Conservation (phyloP, 1,140 invertebrate species). For the Dysdera silvatica region DNA sequence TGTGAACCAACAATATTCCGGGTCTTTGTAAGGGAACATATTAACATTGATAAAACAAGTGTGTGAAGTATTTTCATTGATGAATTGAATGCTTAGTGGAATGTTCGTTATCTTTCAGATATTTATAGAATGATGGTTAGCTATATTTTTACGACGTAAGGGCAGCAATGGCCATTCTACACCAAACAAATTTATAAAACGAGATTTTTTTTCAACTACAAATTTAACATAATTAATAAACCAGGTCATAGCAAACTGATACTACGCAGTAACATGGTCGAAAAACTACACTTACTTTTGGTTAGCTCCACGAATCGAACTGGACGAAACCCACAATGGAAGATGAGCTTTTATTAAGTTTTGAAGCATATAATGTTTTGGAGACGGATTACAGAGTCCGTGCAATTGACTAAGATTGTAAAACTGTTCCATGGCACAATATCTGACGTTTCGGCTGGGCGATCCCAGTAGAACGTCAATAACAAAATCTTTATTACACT, state of each 20-base stretch:
- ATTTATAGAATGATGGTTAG: too few relatives aligned
- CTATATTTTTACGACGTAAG: too few relatives aligned
- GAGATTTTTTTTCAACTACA: not conserved
- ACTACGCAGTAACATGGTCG: too few relatives aligned
- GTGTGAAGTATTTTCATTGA: too few relatives aligned
- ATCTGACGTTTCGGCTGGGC: constrained; percentile 43
- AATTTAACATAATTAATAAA: not conserved
- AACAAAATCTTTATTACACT: constrained; percentile 48
- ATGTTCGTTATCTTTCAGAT: too few relatives aligned
- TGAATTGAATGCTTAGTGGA: too few relatives aligned
- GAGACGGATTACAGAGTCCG: constrained; percentile 29
- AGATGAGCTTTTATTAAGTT: constrained; percentile 49
- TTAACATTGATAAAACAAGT: too few relatives aligned
- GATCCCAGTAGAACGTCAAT: constrained; percentile 51
- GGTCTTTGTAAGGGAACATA: too few relatives aligned
- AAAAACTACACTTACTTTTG: constrained; percentile 39
- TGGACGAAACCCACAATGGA: constrained; percentile 51
- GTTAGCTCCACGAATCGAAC: constrained; percentile 45
- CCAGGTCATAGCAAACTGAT: not conserved
- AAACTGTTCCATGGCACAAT: constrained; percentile 47
- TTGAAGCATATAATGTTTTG: constrained; percentile 45
- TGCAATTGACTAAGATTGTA: constrained; percentile 41
- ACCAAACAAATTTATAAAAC: not conserved
- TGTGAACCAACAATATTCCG: too few relatives aligned
- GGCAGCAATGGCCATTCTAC: too few relatives aligned